Percentiles rank a stretch among this genome's conserved stretches.
phyloP scores from a whole-genome alignment of 2,113 vertebrate genomes.

The Ginglymostoma cirratum region DNA sequence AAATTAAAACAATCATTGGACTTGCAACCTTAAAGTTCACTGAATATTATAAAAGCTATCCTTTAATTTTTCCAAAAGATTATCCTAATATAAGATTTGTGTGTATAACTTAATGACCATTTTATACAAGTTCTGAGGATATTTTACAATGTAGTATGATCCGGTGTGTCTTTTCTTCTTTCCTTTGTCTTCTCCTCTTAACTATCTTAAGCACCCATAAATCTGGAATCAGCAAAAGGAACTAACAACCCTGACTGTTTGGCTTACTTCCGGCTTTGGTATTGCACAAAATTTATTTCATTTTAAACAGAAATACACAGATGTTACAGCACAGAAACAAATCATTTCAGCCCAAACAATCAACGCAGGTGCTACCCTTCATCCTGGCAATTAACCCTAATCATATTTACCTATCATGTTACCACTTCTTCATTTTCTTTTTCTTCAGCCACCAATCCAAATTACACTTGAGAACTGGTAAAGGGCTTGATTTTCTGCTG shows the following conservation, averaged over 20 bases:
- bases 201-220: neutral
- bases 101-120: neutral
- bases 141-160: neutral
- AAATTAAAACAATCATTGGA: neutral
- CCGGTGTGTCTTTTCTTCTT: neutral
- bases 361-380: no score
- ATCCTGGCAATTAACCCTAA: no score
- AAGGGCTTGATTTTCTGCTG: no score
- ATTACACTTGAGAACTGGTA: no score
- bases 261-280: neutral
- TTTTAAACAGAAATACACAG: neutral
- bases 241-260: neutral
- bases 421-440: no score
- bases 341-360: no score
- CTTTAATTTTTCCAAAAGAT: neutral
- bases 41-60: neutral
- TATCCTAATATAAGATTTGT: neutral
- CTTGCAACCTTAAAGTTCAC: neutral
- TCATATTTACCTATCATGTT: no score
- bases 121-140: neutral
- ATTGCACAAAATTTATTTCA: neutral
- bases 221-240: neutral
- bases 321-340: neutral
- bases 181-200: neutral
- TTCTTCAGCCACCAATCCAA: no score